phyloP scores from a whole-genome alignment of 2,797 vertebrate genomes.

The Myripristis murdjan region DNA sequence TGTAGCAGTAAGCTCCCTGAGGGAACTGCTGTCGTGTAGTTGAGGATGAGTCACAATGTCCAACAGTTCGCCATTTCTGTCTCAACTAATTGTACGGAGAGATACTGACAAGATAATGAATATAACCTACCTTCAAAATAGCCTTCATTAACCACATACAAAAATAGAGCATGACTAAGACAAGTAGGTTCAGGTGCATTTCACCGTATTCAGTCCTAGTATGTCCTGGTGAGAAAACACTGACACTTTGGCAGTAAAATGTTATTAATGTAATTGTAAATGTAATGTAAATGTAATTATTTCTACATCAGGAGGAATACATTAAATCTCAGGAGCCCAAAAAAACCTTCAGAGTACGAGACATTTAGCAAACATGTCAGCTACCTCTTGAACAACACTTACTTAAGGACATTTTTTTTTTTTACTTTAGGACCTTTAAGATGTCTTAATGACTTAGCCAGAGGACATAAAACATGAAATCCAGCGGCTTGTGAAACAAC shows the following conservation, averaged over 20 bases:
- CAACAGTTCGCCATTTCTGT: slow-evolving; percentile 34
- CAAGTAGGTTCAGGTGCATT: neutral
- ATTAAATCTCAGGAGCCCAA: neutral
- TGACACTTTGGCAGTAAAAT: neutral
- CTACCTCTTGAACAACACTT: too few species aligned
- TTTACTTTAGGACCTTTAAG: too few species aligned
- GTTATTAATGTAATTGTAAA: neutral
- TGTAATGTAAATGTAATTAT: neutral
- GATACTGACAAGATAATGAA: slow-evolving; percentile 10
- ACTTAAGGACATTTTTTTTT: too few species aligned
- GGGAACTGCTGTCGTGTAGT: slow-evolving; percentile 28
- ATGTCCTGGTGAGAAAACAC: neutral
- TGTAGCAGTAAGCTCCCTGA: slow-evolving; percentile 3
- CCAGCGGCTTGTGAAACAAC: slow-evolving; percentile 6
- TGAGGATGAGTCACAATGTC: slow-evolving; percentile 42
- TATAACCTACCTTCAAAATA: slow-evolving; percentile 4
- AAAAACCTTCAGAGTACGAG: too few species aligned
- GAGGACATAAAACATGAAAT: slow-evolving; percentile 1
- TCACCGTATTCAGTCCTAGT: neutral
- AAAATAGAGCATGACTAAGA: neutral
- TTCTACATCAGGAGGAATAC: neutral
- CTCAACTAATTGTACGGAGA: slow-evolving; percentile 10
- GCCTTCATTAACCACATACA: neutral
- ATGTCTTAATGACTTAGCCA: neutral
- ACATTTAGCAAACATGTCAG: neutral